Conservation (phyloP, 2,797 vertebrate genomes). For the Gymnothorax reevesii region DNA sequence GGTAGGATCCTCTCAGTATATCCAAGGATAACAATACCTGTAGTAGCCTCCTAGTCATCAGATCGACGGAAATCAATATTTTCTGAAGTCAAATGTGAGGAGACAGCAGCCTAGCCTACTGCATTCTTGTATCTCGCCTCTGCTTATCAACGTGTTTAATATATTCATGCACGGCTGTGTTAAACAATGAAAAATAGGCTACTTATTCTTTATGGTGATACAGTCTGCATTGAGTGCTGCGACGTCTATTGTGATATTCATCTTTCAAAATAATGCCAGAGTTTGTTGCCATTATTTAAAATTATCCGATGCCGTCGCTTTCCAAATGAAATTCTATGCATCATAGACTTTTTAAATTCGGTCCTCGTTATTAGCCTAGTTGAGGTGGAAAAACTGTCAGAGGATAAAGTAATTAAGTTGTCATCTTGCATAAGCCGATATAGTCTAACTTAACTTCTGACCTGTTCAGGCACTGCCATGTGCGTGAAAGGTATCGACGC, state of each 20-base stretch:
- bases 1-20: background rate
- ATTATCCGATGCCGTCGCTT: background rate
- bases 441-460: background rate
- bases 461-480: background rate
- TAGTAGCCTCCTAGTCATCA: background rate
- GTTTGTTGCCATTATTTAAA: background rate
- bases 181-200: background rate
- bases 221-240: background rate
- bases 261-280: background rate
- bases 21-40: background rate
- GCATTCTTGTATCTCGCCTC: background rate
- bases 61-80: background rate
- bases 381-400: background rate
- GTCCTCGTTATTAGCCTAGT: background rate
- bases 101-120: background rate
- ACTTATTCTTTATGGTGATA: background rate
- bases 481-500: background rate
- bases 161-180: background rate
- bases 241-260: background rate
- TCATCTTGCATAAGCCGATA: background rate
- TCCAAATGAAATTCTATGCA: background rate
- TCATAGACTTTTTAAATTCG: background rate
- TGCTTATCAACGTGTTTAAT: background rate
- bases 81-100: background rate
- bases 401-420: background rate